Percentiles rank a stretch among this genome's conserved stretches.
These are phyloP conservation scores for Capromys pilorides DNA, from an alignment of 2,797 vertebrate species.

Conservation along the genomic window DNA sequence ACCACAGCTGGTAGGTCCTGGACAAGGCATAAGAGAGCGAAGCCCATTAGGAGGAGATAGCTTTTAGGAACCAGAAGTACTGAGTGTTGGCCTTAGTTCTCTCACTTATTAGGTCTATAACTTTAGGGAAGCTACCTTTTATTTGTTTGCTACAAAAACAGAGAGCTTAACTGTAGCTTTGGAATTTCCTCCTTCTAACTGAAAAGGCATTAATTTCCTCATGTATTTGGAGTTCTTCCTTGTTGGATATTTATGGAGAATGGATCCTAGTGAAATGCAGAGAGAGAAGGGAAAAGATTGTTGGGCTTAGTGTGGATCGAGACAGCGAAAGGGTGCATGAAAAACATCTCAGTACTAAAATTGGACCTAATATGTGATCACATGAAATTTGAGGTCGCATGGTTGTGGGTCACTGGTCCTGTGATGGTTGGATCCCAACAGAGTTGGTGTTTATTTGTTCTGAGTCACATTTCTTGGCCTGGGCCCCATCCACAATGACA, in stretches of 20 bases:
- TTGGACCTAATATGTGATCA: background rate
- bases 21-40: background rate
- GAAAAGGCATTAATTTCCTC: background rate
- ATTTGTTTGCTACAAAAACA: background rate
- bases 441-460: background rate
- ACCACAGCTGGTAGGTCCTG: background rate
- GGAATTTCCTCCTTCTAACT: background rate
- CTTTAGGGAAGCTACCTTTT: background rate
- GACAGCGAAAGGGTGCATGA: background rate
- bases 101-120: background rate
- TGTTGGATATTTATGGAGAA: background rate
- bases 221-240: background rate
- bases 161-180: background rate
- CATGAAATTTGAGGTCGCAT: background rate
- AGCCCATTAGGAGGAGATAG: background rate
- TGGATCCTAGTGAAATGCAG: background rate
- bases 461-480: background rate
- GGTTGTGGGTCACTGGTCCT: fast-evolving
- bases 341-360: background rate
- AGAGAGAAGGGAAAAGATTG: background rate
- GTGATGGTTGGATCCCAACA: background rate
- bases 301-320: background rate
- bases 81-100: background rate
- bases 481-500: background rate
- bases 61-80: background rate